Evolutionary conservation across 2,113 vertebrate species (phyloP), one percentile per base, ranked within the genome.

Genomic region (Cichladusa arquata): DNA sequence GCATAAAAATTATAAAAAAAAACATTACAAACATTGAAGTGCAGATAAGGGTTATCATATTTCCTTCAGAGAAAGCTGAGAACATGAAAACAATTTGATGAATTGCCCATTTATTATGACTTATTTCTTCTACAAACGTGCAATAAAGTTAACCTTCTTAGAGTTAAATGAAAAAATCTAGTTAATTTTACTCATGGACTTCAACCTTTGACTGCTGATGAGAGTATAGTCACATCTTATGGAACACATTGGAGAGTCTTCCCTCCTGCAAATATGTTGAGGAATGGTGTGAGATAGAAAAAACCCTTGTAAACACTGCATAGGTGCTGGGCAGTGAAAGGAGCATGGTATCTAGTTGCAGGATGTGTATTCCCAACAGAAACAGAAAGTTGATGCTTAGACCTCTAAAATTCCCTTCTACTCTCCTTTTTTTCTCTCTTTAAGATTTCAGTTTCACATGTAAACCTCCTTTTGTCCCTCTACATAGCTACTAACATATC

Each of bases 21-120:
- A 42, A 1, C 10, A 11, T 0, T 5, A 3, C 50, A 42, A n/a
- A 34, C 6, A 12, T 6, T 48, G 28, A n/a, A 57, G 9, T 42
- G 4, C 14, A 64, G 23, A 17, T 38, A 64, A 15, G 9, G 10
- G 4, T 50, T 54, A 36, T 38, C 20, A 6, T 65, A 18, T 82
- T 56, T 69, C 45, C 45, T 82, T 86, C 29, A 42, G 12, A 56
- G 31, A 86, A 77, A 64, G 25, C 6, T 48, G 51, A 73, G 12
- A 86, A 31, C 62, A 44, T 34, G 16, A 61, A 79, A 82, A 62
- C 62, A 31, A 45, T 71, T 69, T 92, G 13, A 22, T 69, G 5
- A 51, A 45, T 34, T 29, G 1, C 19, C 20, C 15, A 19, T 90
- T 86, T 60, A 19, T 73, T 72, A 34, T 29, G 18, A 8, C 5